These are phyloP conservation scores for Branchinecta lindahli DNA, from an alignment of 1,140 invertebrate genomes.

Conservation along the genomic window DNA sequence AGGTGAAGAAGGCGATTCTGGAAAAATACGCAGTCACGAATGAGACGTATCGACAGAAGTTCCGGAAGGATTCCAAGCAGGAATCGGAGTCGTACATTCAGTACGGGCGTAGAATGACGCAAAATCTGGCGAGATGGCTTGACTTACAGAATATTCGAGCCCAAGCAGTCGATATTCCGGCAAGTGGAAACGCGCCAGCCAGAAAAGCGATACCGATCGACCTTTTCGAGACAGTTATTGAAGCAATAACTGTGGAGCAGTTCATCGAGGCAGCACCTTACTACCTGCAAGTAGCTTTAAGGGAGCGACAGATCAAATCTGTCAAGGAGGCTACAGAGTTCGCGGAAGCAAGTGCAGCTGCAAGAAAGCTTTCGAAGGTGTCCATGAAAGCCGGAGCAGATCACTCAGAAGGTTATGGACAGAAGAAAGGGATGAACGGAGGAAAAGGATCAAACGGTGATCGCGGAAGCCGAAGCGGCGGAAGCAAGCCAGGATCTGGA, in stretches of 20 bases:
- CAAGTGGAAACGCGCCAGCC: neutral
- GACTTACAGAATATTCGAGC: neutral
- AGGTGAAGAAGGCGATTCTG: neutral
- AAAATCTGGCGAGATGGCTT: neutral
- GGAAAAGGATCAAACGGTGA: neutral
- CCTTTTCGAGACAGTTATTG: neutral
- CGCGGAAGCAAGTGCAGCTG: neutral
- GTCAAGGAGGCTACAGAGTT: neutral
- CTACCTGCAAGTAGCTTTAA: neutral
- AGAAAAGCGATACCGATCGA: neutral
- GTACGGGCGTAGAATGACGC: no score
- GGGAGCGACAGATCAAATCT: neutral
- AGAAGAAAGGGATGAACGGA: neutral
- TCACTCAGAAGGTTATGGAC: neutral
- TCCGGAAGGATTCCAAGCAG: no score
- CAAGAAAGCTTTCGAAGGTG: neutral
- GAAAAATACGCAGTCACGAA: neutral
- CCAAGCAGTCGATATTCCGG: neutral
- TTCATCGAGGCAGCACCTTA: conserved; percentile 1
- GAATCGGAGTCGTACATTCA: no score
- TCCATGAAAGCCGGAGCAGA: neutral
- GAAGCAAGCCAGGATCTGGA: neutral
- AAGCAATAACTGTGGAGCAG: neutral
- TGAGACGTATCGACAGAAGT: no score
- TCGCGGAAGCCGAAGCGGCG: neutral